Conservation (phyloP, 1,140 invertebrate species). For the Ostrea edulis region DNA sequence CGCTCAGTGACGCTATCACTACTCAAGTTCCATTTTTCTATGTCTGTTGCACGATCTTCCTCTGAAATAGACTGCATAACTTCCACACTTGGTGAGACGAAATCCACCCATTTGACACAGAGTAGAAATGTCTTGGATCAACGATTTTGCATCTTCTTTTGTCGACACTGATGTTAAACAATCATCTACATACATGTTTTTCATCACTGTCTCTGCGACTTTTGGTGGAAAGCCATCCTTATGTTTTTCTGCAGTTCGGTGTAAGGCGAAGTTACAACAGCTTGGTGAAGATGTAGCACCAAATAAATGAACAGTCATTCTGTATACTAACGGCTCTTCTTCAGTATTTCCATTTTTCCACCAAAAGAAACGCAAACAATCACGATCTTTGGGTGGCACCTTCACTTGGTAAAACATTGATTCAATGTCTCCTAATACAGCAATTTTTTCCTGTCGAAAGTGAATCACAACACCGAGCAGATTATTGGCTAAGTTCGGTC, state of each 20-base stretch:
- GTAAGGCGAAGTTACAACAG: slow-evolving; percentile 48
- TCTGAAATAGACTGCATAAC: slow-evolving; percentile 46
- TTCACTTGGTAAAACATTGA: slow-evolving; percentile 58
- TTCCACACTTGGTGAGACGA: slow-evolving; percentile 48
- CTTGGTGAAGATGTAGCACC: slow-evolving; percentile 52
- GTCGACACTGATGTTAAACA: slow-evolving; percentile 41
- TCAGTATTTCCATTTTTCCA: slow-evolving; percentile 39
- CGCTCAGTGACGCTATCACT: slow-evolving; percentile 31
- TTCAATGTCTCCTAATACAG: slow-evolving; percentile 56
- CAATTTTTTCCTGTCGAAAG: slow-evolving; percentile 47
- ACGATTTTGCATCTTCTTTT: slow-evolving; percentile 36
- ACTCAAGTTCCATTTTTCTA: slow-evolving; percentile 19
- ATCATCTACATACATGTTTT: slow-evolving; percentile 57
- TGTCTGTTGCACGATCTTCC: not conserved
- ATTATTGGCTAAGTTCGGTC: slow-evolving; percentile 59
- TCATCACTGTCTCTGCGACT: slow-evolving; percentile 42
- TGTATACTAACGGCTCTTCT: slow-evolving; percentile 32
- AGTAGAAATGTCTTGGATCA: slow-evolving; percentile 44
- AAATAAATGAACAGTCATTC: slow-evolving; percentile 58
- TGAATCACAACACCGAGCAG: slow-evolving; percentile 49
- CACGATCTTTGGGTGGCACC: slow-evolving; percentile 42
- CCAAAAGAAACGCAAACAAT: slow-evolving; percentile 51
- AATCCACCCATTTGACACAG: slow-evolving; percentile 51
- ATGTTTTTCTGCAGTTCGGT: slow-evolving; percentile 42
- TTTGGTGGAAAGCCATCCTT: not conserved